Evolutionary conservation across 2,888 invertebrate genomes (phyloP).

Genomic region (Acrobasis consociella): DNA sequence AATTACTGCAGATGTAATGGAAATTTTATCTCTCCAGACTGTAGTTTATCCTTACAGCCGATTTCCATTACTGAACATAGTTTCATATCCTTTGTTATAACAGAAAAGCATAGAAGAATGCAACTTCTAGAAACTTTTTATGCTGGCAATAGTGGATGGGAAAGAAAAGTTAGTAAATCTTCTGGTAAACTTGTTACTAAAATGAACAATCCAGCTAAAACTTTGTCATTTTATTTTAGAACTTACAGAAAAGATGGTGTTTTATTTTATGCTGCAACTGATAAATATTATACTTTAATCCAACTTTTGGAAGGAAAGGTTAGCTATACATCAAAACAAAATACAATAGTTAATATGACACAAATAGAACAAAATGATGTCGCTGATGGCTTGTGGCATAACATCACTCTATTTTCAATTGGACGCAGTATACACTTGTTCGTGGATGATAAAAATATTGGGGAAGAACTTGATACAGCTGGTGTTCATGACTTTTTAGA

Average conservation of each 20-base stretch:
- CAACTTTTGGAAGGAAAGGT: constrained; percentile 90
- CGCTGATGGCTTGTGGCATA: constrained; percentile 95
- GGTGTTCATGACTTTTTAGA: constrained; percentile 96
- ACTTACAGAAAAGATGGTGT: constrained; percentile 91
- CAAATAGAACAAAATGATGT: constrained; percentile 84
- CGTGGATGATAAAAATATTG: constrained; percentile 87
- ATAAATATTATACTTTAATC: constrained; percentile 92
- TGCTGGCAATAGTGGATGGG: constrained; percentile 88
- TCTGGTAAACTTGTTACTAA: constrained; percentile 55
- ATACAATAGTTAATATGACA: constrained; percentile 92
- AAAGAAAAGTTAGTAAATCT: constrained; percentile 58
- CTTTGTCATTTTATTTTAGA: constrained; percentile 90
- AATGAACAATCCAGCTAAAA: constrained; percentile 84
- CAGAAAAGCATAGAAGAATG: constrained; percentile 93
- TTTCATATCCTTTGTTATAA: constrained; percentile 89
- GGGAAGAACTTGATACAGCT: constrained; percentile 93
- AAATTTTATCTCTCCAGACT: constrained; percentile 89
- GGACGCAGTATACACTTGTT: constrained; percentile 87
- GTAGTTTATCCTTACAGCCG: constrained; percentile 89
- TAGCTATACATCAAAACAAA: constrained; percentile 90
- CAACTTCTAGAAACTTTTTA: constrained; percentile 92
- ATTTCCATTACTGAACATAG: constrained; percentile 90
- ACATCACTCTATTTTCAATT: constrained; percentile 88
- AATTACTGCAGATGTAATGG: constrained; percentile 88
- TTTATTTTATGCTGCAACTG: constrained; percentile 93